Conservation (phyloP, 2,888 invertebrate species). For the Sialis lutaria region DNA sequence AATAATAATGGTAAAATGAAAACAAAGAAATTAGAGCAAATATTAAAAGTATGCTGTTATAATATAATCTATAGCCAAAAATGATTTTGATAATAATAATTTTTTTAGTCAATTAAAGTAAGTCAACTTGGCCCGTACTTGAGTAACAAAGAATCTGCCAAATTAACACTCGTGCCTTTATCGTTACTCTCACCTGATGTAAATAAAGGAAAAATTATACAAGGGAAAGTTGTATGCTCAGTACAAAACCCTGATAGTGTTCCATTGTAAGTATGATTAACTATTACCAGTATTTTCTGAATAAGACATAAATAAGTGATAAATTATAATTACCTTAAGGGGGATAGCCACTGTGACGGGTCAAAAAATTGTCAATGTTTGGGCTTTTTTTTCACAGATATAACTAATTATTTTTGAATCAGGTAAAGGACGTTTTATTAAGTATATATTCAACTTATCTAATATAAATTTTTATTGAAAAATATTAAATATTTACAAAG, state of each 20-base stretch:
- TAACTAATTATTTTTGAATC: no score
- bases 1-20: conserved; percentile 55
- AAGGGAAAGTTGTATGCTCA: conserved; percentile 69
- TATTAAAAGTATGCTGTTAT: conserved; percentile 35
- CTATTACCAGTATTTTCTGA: conserved; percentile 5
- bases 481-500: no score
- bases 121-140: conserved; percentile 54
- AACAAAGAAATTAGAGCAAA: conserved; percentile 46
- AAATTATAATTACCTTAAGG: no score
- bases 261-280: conserved; percentile 48
- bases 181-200: conserved; percentile 38
- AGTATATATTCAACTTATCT: no score
- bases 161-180: conserved; percentile 30
- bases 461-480: no score
- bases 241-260: conserved; percentile 57
- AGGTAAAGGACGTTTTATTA: no score
- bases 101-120: conserved; percentile 38
- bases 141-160: conserved; percentile 35
- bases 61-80: not conserved
- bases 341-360: no score
- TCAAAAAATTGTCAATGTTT: no score
- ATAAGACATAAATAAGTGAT: no score
- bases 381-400: no score
- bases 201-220: conserved; percentile 48
- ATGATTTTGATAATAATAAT: not conserved